A percentile compares a stretch with the other conserved stretches of the same genome.
Conservation (phyloP, 92 coral and sea anemone species). For the Epizoanthus stellaris region DNA sequence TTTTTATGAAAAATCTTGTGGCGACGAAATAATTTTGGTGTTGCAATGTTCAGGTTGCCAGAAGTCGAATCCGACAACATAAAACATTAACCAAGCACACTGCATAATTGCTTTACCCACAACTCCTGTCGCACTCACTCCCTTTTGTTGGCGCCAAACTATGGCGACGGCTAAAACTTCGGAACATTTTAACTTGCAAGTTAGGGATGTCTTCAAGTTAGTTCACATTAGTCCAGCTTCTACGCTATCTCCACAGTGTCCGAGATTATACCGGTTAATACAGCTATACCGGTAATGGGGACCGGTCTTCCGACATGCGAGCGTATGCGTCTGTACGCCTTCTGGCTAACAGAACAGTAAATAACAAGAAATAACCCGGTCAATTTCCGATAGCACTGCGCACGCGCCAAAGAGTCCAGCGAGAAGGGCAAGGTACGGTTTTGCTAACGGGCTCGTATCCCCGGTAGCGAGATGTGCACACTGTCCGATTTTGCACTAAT, state of each 20-base stretch:
- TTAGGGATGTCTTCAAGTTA: too few species aligned
- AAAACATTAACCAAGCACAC: too few species aligned
- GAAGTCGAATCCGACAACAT: too few species aligned
- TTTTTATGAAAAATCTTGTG: too few species aligned
- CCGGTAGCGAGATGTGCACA: constrained; percentile 44
- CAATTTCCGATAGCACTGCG: constrained; percentile 51
- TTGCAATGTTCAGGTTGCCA: too few species aligned
- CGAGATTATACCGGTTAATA: neutral
- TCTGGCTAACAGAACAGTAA: constrained; percentile 1
- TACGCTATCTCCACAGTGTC: neutral
- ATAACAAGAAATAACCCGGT: constrained; percentile 45
- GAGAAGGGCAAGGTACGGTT: constrained; percentile 52
- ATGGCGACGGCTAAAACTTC: too few species aligned
- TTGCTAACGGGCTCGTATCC: constrained; percentile 52
- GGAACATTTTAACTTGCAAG: too few species aligned
- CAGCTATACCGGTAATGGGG: neutral
- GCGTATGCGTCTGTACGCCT: constrained; percentile 11
- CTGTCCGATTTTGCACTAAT: constrained; percentile 45
- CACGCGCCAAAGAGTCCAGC: constrained; percentile 64
- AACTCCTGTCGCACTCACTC: too few species aligned
- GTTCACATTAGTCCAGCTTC: too few species aligned
- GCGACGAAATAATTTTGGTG: too few species aligned
- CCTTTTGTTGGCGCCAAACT: too few species aligned
- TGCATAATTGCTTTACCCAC: too few species aligned
- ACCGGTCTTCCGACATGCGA: constrained; percentile 25